Conservation (phyloP, 2,797 vertebrate genomes). For the Alfaro cultratus region DNA sequence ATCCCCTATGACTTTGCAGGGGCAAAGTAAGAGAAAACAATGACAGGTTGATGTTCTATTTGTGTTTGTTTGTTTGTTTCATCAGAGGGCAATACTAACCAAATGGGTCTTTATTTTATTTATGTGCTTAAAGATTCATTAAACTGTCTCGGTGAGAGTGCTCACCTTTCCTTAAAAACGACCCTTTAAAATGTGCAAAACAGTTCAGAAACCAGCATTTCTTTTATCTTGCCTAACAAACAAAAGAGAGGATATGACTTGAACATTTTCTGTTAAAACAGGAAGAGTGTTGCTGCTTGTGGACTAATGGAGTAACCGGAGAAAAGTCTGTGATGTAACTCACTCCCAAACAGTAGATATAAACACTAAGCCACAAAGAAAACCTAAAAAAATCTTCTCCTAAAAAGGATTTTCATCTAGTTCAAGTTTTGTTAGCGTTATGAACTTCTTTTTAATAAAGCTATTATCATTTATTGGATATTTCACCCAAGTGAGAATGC, state of each 20-base stretch:
- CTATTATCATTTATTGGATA: background rate
- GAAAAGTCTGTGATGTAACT: background rate
- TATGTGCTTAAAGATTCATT: no score
- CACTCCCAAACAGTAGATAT: background rate
- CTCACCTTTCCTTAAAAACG: no score
- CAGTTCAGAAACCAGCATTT: background rate
- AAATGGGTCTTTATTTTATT: no score
- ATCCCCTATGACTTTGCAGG: background rate
- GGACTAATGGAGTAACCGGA: background rate
- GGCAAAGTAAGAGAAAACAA: background rate
- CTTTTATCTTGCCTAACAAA: conserved; percentile 4
- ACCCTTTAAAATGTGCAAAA: background rate
- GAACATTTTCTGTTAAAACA: conserved; percentile 26
- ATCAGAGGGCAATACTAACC: background rate
- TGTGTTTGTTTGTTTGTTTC: no score
- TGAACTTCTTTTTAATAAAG: background rate
- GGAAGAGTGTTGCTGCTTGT: conserved; percentile 21
- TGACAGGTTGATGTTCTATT: no score
- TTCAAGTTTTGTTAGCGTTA: background rate
- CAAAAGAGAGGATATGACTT: conserved; percentile 34
- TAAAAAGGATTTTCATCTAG: background rate
- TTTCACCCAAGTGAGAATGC: background rate
- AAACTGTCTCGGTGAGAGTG: no score
- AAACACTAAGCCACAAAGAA: background rate
- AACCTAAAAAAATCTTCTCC: background rate